Evolutionary conservation across 2,888 invertebrate species (phyloP).

Genomic region (Oxytorus armatus): DNA sequence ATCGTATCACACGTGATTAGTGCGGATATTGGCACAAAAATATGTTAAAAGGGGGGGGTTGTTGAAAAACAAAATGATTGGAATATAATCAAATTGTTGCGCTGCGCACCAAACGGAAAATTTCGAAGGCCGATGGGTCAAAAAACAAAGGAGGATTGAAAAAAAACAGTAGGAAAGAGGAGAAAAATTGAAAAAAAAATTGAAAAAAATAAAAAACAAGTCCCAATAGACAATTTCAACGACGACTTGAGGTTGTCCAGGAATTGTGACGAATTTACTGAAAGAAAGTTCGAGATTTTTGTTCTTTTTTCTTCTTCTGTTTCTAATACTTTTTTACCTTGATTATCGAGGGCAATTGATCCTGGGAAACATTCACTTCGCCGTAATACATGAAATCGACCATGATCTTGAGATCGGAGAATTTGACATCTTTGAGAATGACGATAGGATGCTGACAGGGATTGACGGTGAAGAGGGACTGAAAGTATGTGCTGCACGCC

Average conservation of each 20-base stretch:
- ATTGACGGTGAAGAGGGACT: slow-evolving; percentile 93
- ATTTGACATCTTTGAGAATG: slow-evolving; percentile 95
- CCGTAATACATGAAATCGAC: slow-evolving; percentile 97
- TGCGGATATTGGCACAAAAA: not conserved
- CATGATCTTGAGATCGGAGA: slow-evolving; percentile 93
- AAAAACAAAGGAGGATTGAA: too few relatives aligned
- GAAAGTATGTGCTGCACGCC: slow-evolving; percentile 97
- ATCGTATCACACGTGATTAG: not conserved
- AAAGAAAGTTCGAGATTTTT: slow-evolving; percentile 29
- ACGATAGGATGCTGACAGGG: slow-evolving; percentile 96
- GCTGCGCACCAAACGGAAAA: too few relatives aligned
- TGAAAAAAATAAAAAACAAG: not conserved
- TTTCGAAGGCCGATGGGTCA: too few relatives aligned
- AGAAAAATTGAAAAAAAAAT: slow-evolving; percentile 7
- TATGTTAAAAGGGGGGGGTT: not conserved
- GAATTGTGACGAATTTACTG: slow-evolving; percentile 21
- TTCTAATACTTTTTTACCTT: slow-evolving; percentile 81
- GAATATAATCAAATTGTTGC: too few relatives aligned
- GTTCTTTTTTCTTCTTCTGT: slow-evolving; percentile 25
- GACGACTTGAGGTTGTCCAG: not conserved
- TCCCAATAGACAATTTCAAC: not conserved
- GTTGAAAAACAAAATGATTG: too few relatives aligned
- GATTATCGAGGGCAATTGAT: slow-evolving; percentile 89
- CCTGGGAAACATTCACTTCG: slow-evolving; percentile 96
- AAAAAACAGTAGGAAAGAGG: not conserved